Conservation (phyloP, 2,888 invertebrate species). For the Nemotelus nigrinus region DNA sequence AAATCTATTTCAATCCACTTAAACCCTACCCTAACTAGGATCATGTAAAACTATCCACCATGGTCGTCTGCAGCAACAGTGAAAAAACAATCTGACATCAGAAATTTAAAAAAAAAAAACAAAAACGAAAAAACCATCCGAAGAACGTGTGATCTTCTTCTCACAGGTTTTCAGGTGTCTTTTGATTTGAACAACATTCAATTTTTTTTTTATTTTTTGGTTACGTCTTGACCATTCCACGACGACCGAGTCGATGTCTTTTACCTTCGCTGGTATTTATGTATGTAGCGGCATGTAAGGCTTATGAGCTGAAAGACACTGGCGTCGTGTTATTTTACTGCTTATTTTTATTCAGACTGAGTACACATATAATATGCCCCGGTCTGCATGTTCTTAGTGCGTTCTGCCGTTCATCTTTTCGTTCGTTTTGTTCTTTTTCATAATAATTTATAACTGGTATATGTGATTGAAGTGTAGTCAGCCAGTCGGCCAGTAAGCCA, state of each 20-base stretch:
- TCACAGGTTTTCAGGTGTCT: slow-evolving; percentile 43
- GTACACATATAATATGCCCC: slow-evolving; percentile 9
- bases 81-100: not conserved
- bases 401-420: not conserved
- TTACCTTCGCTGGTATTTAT: slow-evolving; percentile 6
- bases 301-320: slow-evolving; percentile 33
- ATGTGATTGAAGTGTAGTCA: slow-evolving; percentile 21
- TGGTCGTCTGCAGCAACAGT: no score
- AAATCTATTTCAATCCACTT: no score
- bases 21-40: no score
- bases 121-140: slow-evolving; percentile 13
- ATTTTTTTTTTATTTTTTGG: slow-evolving; percentile 14
- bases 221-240: not conserved
- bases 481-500: slow-evolving; percentile 37
- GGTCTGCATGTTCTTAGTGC: slow-evolving; percentile 15
- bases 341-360: slow-evolving; percentile 26
- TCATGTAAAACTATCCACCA: no score
- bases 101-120: not conserved
- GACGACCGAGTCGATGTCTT: not conserved
- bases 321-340: slow-evolving; percentile 36
- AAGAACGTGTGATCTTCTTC: slow-evolving; percentile 42
- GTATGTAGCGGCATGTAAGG: not conserved
- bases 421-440: slow-evolving; percentile 1
- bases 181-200: slow-evolving; percentile 9
- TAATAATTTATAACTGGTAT: not conserved